Conservation (phyloP, 2,888 invertebrate genomes). For the Drosophila subsilvestris region DNA sequence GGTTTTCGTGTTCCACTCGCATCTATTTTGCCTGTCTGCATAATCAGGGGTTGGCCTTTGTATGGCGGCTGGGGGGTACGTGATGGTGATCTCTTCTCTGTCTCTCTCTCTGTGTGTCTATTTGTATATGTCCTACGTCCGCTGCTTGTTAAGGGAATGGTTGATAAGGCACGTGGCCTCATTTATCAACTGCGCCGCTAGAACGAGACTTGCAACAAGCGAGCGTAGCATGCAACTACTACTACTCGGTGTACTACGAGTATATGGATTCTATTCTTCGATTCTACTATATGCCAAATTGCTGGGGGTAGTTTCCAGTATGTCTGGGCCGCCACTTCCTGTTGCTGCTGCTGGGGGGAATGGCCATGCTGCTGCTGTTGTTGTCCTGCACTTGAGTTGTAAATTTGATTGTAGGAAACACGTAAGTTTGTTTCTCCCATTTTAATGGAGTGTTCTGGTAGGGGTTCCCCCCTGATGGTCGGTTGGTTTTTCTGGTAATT, state of each 20-base stretch:
- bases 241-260: constrained; percentile 11
- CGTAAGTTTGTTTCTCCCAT: constrained; percentile 46
- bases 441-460: not conserved
- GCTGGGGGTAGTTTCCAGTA: constrained; percentile 24
- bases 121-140: constrained; percentile 45
- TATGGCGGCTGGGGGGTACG: constrained; percentile 30
- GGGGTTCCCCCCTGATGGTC: constrained; percentile 14
- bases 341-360: constrained; percentile 15
- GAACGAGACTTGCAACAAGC: constrained; percentile 38
- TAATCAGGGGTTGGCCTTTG: constrained; percentile 60
- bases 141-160: constrained; percentile 63
- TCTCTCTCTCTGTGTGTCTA: constrained; percentile 42
- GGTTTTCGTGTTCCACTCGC: constrained; percentile 74
- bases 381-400: constrained; percentile 58
- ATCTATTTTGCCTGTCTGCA: constrained; percentile 71
- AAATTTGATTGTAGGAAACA: constrained; percentile 67
- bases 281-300: constrained; percentile 21
- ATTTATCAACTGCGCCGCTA: constrained; percentile 74
- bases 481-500: constrained; percentile 61
- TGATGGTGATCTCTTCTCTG: constrained; percentile 54
- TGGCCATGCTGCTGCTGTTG: constrained; percentile 6
- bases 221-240: constrained; percentile 68
- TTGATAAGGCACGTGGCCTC: constrained; percentile 83
- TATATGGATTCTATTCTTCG: constrained; percentile 45
- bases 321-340: constrained; percentile 32